Evolutionary conservation across 2,888 invertebrate species (phyloP).

Genomic region (Yponomeuta sedellus): DNA sequence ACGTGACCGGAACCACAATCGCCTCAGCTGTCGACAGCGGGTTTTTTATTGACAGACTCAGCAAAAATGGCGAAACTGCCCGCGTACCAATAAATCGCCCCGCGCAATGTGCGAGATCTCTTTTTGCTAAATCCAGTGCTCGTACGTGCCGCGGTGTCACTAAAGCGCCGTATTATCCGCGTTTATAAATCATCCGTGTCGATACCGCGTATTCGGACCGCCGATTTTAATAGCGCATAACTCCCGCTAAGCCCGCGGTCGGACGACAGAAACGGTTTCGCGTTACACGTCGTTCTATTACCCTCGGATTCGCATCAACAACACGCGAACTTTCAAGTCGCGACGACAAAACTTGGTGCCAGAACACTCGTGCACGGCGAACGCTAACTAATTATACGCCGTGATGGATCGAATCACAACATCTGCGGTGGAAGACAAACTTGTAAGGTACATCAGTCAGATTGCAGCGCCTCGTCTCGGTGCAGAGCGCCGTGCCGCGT

Average conservation of each 20-base stretch:
- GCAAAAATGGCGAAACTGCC: conserved; percentile 33
- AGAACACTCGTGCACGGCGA: not conserved
- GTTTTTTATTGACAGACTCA: conserved; percentile 33
- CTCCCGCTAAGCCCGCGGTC: not conserved
- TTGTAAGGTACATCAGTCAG: conserved; percentile 6
- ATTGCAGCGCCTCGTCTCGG: conserved; percentile 1
- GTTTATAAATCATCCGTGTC: conserved; percentile 67
- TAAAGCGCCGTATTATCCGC: conserved; percentile 55
- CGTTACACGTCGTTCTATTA: not conserved
- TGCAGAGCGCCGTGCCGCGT: conserved; percentile 33
- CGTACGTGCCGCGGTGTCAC: conserved; percentile 57
- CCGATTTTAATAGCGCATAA: conserved; percentile 24
- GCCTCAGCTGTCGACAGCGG: conserved; percentile 30
- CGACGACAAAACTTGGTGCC: not conserved
- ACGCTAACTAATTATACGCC: conserved; percentile 4
- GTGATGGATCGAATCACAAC: conserved; percentile 14
- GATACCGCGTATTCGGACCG: conserved; percentile 41
- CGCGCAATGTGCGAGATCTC: conserved; percentile 42
- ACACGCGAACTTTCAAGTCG: not conserved
- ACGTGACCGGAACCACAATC: conserved; percentile 38
- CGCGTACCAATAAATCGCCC: conserved; percentile 43
- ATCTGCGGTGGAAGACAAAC: conserved; percentile 5
- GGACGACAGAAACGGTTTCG: not conserved
- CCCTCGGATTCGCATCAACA: not conserved
- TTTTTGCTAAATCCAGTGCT: conserved; percentile 56